Conservation (phyloP, 2,888 invertebrate genomes). For the Anagyrus pseudococci region DNA sequence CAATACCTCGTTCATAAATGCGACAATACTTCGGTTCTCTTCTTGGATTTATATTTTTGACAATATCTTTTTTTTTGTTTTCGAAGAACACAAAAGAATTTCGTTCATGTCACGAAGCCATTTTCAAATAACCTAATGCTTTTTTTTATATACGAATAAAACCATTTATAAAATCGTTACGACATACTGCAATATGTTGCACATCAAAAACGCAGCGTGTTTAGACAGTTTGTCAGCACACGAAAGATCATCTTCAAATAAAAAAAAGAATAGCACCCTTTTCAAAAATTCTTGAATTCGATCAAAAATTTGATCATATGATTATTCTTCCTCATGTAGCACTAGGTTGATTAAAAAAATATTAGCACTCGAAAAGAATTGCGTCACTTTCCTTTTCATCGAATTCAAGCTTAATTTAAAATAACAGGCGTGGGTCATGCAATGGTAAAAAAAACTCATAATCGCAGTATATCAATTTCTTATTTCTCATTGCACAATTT, state of each 20-base stretch:
- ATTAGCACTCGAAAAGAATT: not conserved
- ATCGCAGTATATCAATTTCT: not conserved
- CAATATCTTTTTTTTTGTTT: slow-evolving; percentile 16
- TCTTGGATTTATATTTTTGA: slow-evolving; percentile 8
- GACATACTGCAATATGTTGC: slow-evolving; percentile 16
- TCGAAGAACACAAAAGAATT: slow-evolving; percentile 17
- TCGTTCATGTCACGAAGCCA: slow-evolving; percentile 7
- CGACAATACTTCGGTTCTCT: not conserved
- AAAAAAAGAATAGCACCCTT: not conserved
- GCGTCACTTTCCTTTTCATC: not conserved
- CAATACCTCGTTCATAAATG: not conserved
- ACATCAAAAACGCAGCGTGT: not conserved
- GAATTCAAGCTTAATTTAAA: not conserved
- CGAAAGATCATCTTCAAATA: not conserved
- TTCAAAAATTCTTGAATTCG: not conserved
- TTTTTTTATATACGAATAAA: slow-evolving; percentile 15
- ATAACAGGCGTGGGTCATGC: not conserved
- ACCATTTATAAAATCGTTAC: slow-evolving; percentile 10
- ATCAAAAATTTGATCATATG: not conserved
- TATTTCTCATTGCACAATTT: not conserved
- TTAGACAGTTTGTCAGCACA: too few species aligned
- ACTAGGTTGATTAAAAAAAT: not conserved
- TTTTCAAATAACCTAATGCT: slow-evolving; percentile 9
- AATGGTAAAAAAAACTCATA: not conserved
- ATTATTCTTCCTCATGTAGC: not conserved